phyloP scores from a whole-genome alignment of 2,797 vertebrate species.

The Cynodonichthys magdalenae region DNA sequence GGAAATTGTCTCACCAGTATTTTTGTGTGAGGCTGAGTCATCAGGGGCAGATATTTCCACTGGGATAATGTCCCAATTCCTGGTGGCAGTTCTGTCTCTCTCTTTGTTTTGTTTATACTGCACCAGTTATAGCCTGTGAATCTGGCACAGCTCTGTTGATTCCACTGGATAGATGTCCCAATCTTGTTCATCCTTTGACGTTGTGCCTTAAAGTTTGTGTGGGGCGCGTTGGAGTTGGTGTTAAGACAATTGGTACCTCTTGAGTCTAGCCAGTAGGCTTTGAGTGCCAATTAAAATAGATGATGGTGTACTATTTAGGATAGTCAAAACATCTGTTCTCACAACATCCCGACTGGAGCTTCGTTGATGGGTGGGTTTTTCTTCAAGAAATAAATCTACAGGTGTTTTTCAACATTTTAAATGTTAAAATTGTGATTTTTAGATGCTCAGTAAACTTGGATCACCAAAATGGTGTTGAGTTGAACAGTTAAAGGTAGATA shows the following conservation, averaged over 20 bases:
- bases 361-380: conserved; percentile 25
- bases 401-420: background rate
- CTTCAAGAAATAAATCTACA: too few relatives aligned
- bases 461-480: too few relatives aligned
- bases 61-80: conserved; percentile 73
- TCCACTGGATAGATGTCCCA: conserved; percentile 34
- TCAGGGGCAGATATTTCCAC: conserved; percentile 75
- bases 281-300: conserved; percentile 78
- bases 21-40: conserved; percentile 75
- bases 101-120: conserved; percentile 74
- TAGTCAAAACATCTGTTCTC: conserved; percentile 83
- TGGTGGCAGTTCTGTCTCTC: conserved; percentile 68
- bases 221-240: conserved; percentile 42
- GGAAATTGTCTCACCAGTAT: conserved; percentile 71
- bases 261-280: conserved; percentile 50
- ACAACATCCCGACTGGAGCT: conserved; percentile 67
- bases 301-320: conserved; percentile 57
- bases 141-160: conserved; percentile 50
- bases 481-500: too few relatives aligned
- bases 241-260: conserved; percentile 46
- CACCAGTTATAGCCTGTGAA: conserved; percentile 46
- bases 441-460: too few relatives aligned
- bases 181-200: conserved; percentile 46
- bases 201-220: conserved; percentile 61
- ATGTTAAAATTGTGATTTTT: too few relatives aligned